Base-by-base conservation (phyloP, 2,113 vertebrate genomes). In the Machaerirhynchus nigripectus region DNA sequence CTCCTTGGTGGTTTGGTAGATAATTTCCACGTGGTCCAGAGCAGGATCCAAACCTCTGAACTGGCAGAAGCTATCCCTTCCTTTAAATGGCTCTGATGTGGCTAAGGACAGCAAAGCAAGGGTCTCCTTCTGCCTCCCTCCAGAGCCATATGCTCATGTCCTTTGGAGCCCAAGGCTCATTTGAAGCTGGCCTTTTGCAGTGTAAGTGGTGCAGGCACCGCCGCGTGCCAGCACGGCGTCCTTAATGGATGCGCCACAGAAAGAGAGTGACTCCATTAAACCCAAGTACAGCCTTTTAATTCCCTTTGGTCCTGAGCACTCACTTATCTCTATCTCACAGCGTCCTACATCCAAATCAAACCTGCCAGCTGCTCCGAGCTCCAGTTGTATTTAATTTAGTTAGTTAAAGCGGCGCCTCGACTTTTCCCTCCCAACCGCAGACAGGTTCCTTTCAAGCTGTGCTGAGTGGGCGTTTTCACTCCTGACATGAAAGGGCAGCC, bases 291-390 rank as follows among this genome's bases (percentile, higher is more conserved):
- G 90, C 78, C 93, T 94, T 95, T 95, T 95, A 96, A 97, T 95
- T 96, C 95, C 93, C 89, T 96, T 90, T 95, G 91, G 89, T 91
- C 79, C 87, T 82, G 74, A 95, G 61, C 70, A 15, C 95, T 96
- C 97, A 96, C 96, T 96, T 97, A 96, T 96, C 97, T 46, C 93
- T 90, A 92, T 96, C 95, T 96, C 89, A 79, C 96, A 97, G 93
- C 89, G 64, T 87, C 92, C 94, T 95, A 70, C 92, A 96, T 83
- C 95, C 96, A 97, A 96, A 97, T 97, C 95, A 97, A 96, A 98
- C 89, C 96, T 97, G 96, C 91, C 96, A 97, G 92, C 84, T 97
- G 82, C 89, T 92, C 84, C 22, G 27, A 96, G 93, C 90, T 83
- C 69, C 67, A 82, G 79, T 70, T 97, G 84, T 87, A 93, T 96